Percentiles rank a stretch among this genome's conserved stretches.
Evolutionary conservation across 2,113 vertebrate genomes (phyloP).

Genomic region (Hirundichthys speculiger): DNA sequence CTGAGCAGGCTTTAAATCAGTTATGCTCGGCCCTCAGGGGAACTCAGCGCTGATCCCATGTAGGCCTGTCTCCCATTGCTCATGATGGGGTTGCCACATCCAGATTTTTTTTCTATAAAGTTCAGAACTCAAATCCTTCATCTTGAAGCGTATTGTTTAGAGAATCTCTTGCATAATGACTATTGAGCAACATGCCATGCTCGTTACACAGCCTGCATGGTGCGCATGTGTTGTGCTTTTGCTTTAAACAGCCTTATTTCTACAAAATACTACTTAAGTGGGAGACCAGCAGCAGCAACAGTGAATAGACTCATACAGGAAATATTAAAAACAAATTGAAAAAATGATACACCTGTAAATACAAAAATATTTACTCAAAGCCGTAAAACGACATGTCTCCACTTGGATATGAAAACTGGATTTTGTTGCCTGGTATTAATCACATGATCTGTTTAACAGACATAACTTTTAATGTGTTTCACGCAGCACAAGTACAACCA

Average conservation of each 20-base stretch:
- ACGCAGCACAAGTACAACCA: conserved; percentile 43
- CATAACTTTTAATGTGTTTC: conserved; percentile 35
- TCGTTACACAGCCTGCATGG: background rate
- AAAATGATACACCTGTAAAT: conserved; percentile 22
- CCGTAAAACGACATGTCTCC: conserved; percentile 24
- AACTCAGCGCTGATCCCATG: conserved; percentile 72
- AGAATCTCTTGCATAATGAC: conserved; percentile 33
- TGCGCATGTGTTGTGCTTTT: background rate
- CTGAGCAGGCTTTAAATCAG: conserved; percentile 79
- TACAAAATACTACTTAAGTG: no score
- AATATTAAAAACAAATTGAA: background rate
- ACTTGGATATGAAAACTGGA: conserved; percentile 31
- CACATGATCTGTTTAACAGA: conserved; percentile 34
- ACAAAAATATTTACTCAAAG: conserved; percentile 15
- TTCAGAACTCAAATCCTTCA: conserved; percentile 55
- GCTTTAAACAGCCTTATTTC: no score
- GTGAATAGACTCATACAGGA: conserved; percentile 4
- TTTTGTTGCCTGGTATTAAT: conserved; percentile 33
- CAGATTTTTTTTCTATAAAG: conserved; percentile 58
- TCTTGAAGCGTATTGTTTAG: conserved; percentile 20
- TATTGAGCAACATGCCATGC: conserved; percentile 44
- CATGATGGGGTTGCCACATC: conserved; percentile 75
- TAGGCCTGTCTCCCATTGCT: conserved; percentile 76
- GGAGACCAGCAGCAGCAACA: no score
- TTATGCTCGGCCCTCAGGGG: conserved; percentile 75